A percentile compares a stretch with the other conserved stretches of the same genome.
These are phyloP conservation scores for Coelogynopora nodosa DNA, from an alignment of 2,888 invertebrate species.

Conservation along the genomic window DNA sequence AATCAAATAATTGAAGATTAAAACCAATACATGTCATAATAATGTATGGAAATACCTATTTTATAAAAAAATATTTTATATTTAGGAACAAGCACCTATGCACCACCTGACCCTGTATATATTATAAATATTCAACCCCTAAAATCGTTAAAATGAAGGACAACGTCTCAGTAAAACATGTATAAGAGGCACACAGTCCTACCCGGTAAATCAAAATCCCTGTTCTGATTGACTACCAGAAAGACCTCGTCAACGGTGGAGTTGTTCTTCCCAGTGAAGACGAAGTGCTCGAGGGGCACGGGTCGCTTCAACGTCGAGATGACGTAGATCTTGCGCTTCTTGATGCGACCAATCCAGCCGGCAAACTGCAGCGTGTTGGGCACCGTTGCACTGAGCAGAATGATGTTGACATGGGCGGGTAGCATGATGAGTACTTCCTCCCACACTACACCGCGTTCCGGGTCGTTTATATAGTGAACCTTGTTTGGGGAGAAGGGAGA, in stretches of 20 bases:
- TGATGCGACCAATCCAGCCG: slow-evolving; percentile 65
- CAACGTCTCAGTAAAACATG: not conserved
- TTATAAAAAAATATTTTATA: too few species aligned
- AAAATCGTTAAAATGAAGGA: too few species aligned
- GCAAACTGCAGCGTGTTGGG: slow-evolving; percentile 95
- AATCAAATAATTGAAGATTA: too few species aligned
- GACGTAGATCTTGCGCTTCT: slow-evolving; percentile 69
- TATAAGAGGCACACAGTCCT: not conserved
- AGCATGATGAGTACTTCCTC: slow-evolving; percentile 93
- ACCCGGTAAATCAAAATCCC: slow-evolving; percentile 38
- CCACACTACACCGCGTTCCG: slow-evolving; percentile 96
- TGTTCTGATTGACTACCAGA: slow-evolving; percentile 50
- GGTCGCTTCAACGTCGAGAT: slow-evolving; percentile 87
- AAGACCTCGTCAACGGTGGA: slow-evolving; percentile 27
- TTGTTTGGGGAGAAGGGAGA: not conserved
- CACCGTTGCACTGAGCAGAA: slow-evolving; percentile 94
- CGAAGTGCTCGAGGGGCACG: slow-evolving; percentile 87
- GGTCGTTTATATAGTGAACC: slow-evolving; percentile 95
- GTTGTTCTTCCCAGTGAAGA: slow-evolving; percentile 70
- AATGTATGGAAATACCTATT: too few species aligned
- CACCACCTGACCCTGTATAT: too few species aligned
- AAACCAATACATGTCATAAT: too few species aligned
- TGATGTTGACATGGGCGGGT: slow-evolving; percentile 87
- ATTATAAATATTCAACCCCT: too few species aligned
- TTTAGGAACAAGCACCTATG: too few species aligned